A percentile compares a stretch with the other conserved stretches of the same genome.
These are phyloP conservation scores for Saccostrea glomerata DNA, from an alignment of 1,140 invertebrate genomes.

Conservation along the genomic window DNA sequence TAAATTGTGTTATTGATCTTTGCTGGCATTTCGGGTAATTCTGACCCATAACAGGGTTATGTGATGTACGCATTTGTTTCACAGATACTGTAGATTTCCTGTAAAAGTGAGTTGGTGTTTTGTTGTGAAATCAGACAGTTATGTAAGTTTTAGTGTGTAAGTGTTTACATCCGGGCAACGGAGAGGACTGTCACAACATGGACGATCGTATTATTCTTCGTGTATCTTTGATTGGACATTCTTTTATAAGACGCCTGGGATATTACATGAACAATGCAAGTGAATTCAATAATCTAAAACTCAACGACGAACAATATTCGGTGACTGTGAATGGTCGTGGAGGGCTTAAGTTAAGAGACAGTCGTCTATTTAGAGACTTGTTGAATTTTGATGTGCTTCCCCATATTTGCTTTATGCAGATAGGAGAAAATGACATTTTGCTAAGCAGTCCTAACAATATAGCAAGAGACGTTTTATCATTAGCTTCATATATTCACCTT, in stretches of 20 bases:
- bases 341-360: not conserved
- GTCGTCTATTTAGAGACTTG: not conserved
- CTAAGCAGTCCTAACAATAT: not conserved
- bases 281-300: not conserved
- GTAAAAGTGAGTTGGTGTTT: too few relatives aligned
- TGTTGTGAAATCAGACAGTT: too few relatives aligned
- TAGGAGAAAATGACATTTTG: slow-evolving; percentile 16
- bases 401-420: not conserved
- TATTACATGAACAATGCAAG: not conserved
- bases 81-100: too few relatives aligned
- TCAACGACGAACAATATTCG: not conserved
- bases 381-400: not conserved
- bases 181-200: not conserved
- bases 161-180: not conserved
- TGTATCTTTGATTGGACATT: not conserved
- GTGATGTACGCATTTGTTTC: too few relatives aligned
- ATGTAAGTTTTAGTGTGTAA: too few relatives aligned
- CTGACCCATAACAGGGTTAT: too few relatives aligned
- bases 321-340: not conserved
- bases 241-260: not conserved
- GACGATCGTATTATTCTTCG: not conserved
- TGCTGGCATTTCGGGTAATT: too few relatives aligned
- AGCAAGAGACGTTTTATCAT: not conserved
- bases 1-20: too few relatives aligned
- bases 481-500: not conserved